Percentiles rank a stretch among this genome's conserved stretches.
Evolutionary conservation across 1,140 invertebrate species (phyloP).

Genomic region (Ostrea edulis): DNA sequence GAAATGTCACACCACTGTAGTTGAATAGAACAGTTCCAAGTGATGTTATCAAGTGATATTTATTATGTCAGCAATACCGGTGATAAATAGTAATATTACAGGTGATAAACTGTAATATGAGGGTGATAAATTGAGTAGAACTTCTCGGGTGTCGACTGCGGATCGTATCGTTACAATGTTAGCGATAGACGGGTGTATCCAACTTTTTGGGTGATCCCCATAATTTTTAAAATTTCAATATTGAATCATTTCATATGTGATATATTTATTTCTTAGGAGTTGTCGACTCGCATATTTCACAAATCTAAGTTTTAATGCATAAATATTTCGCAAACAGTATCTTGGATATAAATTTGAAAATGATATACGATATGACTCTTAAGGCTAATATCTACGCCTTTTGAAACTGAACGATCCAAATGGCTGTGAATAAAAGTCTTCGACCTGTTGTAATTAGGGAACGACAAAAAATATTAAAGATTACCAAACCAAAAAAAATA

Average conservation of each 20-base stretch:
- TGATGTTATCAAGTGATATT: constrained; percentile 22
- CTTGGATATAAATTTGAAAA: no score
- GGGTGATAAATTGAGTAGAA: not conserved
- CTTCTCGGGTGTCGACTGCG: not conserved
- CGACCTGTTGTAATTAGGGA: no score
- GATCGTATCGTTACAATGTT: not conserved
- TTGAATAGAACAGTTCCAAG: not conserved
- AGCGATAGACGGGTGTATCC: not conserved
- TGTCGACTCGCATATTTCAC: not conserved
- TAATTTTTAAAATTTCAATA: not conserved
- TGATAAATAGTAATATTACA: constrained; percentile 9
- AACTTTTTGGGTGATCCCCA: not conserved
- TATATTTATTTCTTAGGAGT: not conserved
- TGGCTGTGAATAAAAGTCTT: no score
- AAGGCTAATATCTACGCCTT: no score
- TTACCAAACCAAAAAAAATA: no score
- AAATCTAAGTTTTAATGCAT: no score
- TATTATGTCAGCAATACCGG: constrained; percentile 3
- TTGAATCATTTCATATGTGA: not conserved
- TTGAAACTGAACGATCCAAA: no score
- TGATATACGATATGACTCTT: no score
- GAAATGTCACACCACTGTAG: not conserved
- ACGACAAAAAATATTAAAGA: no score
- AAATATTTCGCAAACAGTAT: no score
- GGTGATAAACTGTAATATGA: constrained; percentile 23